Evolutionary conservation across 2,888 invertebrate species (phyloP), one percentile per base, ranked within the genome.

Genomic region (Hypselothyrea guttata): DNA sequence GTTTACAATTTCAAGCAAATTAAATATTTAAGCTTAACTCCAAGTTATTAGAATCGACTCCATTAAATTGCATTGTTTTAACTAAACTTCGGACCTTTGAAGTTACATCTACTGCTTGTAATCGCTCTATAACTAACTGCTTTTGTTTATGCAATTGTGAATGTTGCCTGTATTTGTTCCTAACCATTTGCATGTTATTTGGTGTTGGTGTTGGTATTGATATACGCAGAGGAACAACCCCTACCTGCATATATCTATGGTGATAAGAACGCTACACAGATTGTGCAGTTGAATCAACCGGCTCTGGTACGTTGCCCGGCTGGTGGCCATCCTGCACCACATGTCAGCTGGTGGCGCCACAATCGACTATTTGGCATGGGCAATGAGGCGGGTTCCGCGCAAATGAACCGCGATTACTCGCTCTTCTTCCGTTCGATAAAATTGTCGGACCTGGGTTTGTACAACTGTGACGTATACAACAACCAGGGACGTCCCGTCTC

Each of bases 381-480:
- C 8, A 71, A 81, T 12, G 70, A 75, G 9, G 70, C 78, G 22
- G 69, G 75, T 31, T 82, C 84, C 5, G 88, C 84, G 35, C 94
- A 96, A 87, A 94, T 95, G 65, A 92, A 93, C 60, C 91, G 93
- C 48, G 96, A 94, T 78, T 94, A 93, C 88, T 93, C 95, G 1
- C 91, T 98, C 40, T 91, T 93, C 59, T 95, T 98, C 83, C 91
- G 93, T 48, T 91, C 92, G 1, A 93, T 97, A 9, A 92, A 93
- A 30, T 83, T 94, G 13, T 92, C 93, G 4, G 95, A 95, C 81
- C 92, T 96, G 48, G 98, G 97, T 3, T 92, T 94, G 45, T 98
- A 98, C 90, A 94, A 94, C 4, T 98, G 98, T 87, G 95, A 95
- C 85, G 97, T 96, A 3, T 97, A 95, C 90, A 97, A 97, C 87